Base-by-base conservation (phyloP, 2,797 vertebrate genomes). In the Thunnus albacares region DNA sequence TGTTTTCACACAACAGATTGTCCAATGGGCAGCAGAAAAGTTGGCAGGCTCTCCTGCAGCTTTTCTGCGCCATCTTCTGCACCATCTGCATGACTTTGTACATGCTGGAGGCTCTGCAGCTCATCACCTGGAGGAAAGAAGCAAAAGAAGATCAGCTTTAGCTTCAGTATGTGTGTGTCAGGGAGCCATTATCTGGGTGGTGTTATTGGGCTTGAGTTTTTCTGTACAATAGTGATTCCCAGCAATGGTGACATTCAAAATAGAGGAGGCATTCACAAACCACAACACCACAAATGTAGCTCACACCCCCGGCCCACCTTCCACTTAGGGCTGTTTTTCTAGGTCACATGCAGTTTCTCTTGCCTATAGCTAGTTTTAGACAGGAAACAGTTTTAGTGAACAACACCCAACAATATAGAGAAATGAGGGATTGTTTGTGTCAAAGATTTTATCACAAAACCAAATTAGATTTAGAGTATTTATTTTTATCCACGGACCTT, bases 21-120 rank as follows among this genome's bases (percentile, higher is more conserved):
- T 84, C 83, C 5, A 92, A 20, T 1, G 91, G 90, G 13, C 89
- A 71, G 75, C 90, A 95, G 70, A 95, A 90, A 1, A 90, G 52
- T 79, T 85, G 81, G 6, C 83, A 92, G 47, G 89, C 86, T 3
- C 41, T 86, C 2, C 74, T 59, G 63, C 20, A 90, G 86, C 92
- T 91, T 78, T 90, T 95, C 67, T 57, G 74, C 5, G 81, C 68
- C 33, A 90, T 52, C 6, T 65, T 83, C 20, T 92, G 93, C 61
- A 94, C 26, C 60, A 88, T 13, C 60, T 85, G 83, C 5, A 85
- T 13, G 5, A 93, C 2, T 33, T 85, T 84, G 9, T 83, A 66
- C 77, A 88, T 71, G 71, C 15, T 75, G 74, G 30, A 53, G 14
- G 6, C 15, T 58, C 84, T 89, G 1, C 2, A 22, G 0, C 12